Evolutionary conservation across 2,797 vertebrate species (phyloP).

Genomic region (Hybognathus amarus): DNA sequence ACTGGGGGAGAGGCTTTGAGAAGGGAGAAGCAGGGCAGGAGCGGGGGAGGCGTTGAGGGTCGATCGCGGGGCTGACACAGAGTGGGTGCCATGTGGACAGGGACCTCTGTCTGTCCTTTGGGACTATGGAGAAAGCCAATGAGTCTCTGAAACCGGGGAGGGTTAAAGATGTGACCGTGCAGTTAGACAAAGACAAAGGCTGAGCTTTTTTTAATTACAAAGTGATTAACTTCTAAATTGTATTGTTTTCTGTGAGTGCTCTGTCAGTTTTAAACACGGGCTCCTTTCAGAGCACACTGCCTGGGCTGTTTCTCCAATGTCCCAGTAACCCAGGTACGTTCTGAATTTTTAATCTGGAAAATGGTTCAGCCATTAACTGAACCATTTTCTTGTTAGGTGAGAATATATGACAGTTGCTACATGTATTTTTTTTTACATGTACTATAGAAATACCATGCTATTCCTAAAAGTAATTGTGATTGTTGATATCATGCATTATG

Average conservation of each 20-base stretch:
- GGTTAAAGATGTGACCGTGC: constrained; percentile 20
- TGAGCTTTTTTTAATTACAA: constrained; percentile 30
- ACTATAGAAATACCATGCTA: neutral
- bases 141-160: constrained; percentile 24
- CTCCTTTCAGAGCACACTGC: constrained; percentile 25
- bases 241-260: constrained; percentile 24
- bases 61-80: constrained; percentile 39
- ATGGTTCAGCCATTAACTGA: constrained; percentile 78
- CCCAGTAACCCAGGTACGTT: constrained; percentile 78
- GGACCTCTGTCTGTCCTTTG: constrained; percentile 46
- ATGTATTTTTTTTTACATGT: neutral
- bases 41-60: constrained; percentile 50
- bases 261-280: constrained; percentile 32
- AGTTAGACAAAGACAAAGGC: constrained; percentile 37
- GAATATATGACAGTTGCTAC: constrained; percentile 44
- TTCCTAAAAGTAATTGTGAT: neutral
- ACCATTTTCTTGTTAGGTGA: constrained; percentile 66
- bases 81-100: constrained; percentile 59
- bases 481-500: neutral
- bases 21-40: constrained; percentile 45
- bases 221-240: constrained; percentile 13
- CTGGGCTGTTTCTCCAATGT: constrained; percentile 62
- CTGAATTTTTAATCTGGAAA: constrained; percentile 80
- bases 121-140: constrained; percentile 30
- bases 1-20: constrained; percentile 55